Percentiles rank a stretch among this genome's conserved stretches.
phyloP scores from a whole-genome alignment of 2,888 invertebrate genomes.

The Herminia tarsipennalis region DNA sequence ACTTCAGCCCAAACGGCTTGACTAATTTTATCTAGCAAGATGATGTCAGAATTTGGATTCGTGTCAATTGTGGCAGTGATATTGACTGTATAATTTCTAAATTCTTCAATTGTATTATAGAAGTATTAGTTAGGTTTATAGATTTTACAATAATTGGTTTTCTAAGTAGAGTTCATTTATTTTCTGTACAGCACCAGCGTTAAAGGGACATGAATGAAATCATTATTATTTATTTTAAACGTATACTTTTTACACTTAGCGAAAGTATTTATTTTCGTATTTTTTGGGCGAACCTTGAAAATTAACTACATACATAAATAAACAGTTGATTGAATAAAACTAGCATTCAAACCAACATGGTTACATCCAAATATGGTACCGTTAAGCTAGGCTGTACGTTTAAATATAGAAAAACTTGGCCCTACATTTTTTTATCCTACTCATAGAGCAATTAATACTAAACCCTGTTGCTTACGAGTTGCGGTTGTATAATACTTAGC shows the following conservation, averaged over 20 bases:
- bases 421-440: slow-evolving; percentile 21
- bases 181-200: no score
- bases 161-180: no score
- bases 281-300: background rate
- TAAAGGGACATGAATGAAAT: background rate
- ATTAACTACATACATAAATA: background rate
- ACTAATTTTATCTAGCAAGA: no score
- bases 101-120: no score
- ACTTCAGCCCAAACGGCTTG: no score
- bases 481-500: background rate
- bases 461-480: background rate
- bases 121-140: no score
- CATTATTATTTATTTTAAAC: background rate
- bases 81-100: no score
- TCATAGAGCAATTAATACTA: background rate
- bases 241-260: background rate
- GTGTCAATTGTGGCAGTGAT: no score
- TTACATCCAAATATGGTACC: slow-evolving; percentile 26
- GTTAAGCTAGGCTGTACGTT: slow-evolving; percentile 35
- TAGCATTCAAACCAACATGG: slow-evolving; percentile 32
- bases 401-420: slow-evolving; percentile 31
- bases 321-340: slow-evolving; percentile 36
- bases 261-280: no score
- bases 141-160: no score
- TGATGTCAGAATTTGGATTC: no score